These are phyloP conservation scores for Tetheella fluctuosa DNA, from an alignment of 2,888 invertebrate species.

Conservation along the genomic window DNA sequence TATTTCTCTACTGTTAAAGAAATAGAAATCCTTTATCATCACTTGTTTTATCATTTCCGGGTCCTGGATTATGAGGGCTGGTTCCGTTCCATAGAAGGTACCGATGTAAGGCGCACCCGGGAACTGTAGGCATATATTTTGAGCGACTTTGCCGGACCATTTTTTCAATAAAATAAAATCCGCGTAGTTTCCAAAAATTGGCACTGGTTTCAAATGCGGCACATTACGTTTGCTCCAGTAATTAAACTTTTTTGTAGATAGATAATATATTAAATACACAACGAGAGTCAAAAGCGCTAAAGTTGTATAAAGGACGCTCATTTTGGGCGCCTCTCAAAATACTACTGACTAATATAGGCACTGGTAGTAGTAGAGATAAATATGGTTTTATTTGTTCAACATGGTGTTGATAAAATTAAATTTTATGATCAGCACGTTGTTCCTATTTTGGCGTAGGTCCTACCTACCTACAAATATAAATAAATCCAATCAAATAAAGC, in stretches of 20 bases:
- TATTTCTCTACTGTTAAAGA: conserved; percentile 60
- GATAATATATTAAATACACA: conserved; percentile 30
- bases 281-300: conserved; percentile 21
- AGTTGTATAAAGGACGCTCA: conserved; percentile 9
- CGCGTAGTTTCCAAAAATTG: conserved; percentile 61
- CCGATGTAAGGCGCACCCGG: conserved; percentile 59
- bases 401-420: too few species aligned
- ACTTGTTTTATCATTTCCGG: conserved; percentile 59
- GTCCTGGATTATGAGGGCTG: conserved; percentile 60
- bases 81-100: conserved; percentile 62
- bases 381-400: too few species aligned
- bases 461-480: too few species aligned
- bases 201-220: conserved; percentile 42
- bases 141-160: conserved; percentile 35
- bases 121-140: conserved; percentile 52
- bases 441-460: too few species aligned
- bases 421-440: too few species aligned
- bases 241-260: conserved; percentile 40
- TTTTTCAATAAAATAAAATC: conserved; percentile 50
- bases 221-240: conserved; percentile 61
- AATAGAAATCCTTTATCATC: conserved; percentile 62
- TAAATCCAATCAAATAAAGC: too few species aligned
- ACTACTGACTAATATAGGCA: background rate
- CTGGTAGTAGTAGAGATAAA: too few species aligned
- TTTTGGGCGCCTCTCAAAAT: background rate